phyloP scores from a whole-genome alignment of 2,113 vertebrate species.

The Dasyprocta punctata region DNA sequence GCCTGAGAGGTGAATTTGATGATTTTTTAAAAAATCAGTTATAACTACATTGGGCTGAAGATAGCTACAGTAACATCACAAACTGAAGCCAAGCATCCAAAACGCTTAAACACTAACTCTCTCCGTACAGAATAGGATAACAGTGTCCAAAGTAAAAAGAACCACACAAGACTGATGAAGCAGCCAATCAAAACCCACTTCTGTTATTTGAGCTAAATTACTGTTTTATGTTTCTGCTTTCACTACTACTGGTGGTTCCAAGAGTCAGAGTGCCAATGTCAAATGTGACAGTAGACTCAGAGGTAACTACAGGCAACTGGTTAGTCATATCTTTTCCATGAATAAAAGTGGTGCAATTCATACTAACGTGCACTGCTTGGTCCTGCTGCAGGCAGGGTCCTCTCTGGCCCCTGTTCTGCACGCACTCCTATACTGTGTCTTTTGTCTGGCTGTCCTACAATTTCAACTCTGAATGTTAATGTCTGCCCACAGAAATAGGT shows the following conservation, averaged over 20 bases:
- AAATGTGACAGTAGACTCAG: slow-evolving; percentile 95
- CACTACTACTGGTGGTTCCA: slow-evolving; percentile 87
- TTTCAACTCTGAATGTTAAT: slow-evolving; percentile 95
- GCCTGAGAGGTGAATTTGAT: slow-evolving; percentile 57
- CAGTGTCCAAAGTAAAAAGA: slow-evolving; percentile 95
- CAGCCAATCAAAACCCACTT: slow-evolving; percentile 98
- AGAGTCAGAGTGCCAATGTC: slow-evolving; percentile 95
- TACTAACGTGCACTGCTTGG: slow-evolving; percentile 94
- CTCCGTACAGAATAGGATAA: slow-evolving; percentile 97
- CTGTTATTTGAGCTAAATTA: slow-evolving; percentile 96
- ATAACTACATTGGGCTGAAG: neutral
- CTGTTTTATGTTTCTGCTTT: slow-evolving; percentile 91
- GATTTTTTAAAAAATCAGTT: neutral
- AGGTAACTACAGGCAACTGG: slow-evolving; percentile 93
- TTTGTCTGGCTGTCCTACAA: slow-evolving; percentile 88
- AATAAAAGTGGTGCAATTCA: slow-evolving; percentile 95
- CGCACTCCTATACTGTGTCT: slow-evolving; percentile 94
- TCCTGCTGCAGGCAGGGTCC: slow-evolving; percentile 94
- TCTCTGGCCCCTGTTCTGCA: slow-evolving; percentile 86
- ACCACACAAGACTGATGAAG: slow-evolving; percentile 92
- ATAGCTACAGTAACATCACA: neutral
- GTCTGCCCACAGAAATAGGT: slow-evolving; percentile 97
- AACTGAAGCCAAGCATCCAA: neutral
- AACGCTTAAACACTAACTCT: slow-evolving; percentile 93
- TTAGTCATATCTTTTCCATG: slow-evolving; percentile 99